Evolutionary conservation across 2,113 vertebrate species (phyloP), one percentile per base, ranked within the genome.

Genomic region (Eublepharis macularius): DNA sequence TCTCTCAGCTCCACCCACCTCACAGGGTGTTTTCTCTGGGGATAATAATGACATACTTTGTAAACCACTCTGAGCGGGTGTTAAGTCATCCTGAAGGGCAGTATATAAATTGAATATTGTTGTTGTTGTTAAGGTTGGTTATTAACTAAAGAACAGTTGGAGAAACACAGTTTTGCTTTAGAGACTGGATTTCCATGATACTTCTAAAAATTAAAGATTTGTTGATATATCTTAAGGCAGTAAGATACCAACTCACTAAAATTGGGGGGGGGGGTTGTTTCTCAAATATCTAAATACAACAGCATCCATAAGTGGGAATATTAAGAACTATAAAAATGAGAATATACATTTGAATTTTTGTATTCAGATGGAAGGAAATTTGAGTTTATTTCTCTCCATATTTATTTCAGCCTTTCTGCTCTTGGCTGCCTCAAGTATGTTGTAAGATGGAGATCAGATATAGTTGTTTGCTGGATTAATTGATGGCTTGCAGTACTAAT

Each of bases 401-500:
- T 70, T 13, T 26, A 34, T 7, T 83, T 45, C 63, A 75, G 60
- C 11, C n/a, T 47, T 49, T 36, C 57, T 57, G 41, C 36, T 2
- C 34, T 26, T 51, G 29, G 19, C 19, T n/a, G 4, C 17, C 54
- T 85, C 11, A 43, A 85, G 47, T 57, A 45, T 41, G 19, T 60
- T 57, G 13, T 32, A 57, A 69, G 29, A 72, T 1, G 10, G 65
- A 78, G 47, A 85, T 4, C 49, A 34, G 60, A 26, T 47, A 29
- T 49, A 29, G 14, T 54, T 41, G 29, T 16, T 34, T 60, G 12
- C 51, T 86, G 57, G 6, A 79, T 76, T 91, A 14, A 29, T 87
- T 16, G 16, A 39, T n/a, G 86, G 66, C 70, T 91, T 78, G 57
- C 80, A 69, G 11, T 5, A 29, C 86, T 85, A 86, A n/a, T 74